phyloP scores from a whole-genome alignment of 2,113 vertebrate species.

The Fregata magnificens region DNA sequence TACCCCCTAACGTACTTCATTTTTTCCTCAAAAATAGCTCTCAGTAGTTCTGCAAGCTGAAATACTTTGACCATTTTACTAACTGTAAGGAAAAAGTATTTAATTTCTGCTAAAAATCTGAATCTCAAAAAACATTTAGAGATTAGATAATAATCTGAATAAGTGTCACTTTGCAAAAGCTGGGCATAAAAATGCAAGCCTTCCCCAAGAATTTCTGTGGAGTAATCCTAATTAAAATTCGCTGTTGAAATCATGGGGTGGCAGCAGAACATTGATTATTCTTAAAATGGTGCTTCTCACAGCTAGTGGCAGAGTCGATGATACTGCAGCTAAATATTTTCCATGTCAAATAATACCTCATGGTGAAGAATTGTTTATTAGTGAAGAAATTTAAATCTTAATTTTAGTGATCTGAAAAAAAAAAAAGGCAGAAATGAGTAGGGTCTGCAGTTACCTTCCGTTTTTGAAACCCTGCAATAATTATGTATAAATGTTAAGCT shows the following conservation, averaged over 20 bases:
- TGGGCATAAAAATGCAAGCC: not conserved
- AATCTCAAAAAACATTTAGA: not conserved
- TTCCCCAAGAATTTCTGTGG: not conserved
- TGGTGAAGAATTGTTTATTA: not conserved
- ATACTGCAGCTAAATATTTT: conserved; percentile 4
- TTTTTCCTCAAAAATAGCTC: not conserved
- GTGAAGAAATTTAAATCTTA: not conserved
- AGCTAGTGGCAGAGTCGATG: not conserved
- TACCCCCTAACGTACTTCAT: not conserved
- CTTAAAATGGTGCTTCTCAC: conserved; percentile 19
- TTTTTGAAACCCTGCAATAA: not conserved
- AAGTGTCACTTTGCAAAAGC: not conserved
- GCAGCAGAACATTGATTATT: conserved; percentile 29
- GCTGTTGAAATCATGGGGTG: not conserved
- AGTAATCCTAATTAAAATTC: conserved; percentile 16
- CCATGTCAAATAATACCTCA: not conserved
- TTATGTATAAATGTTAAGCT: not conserved
- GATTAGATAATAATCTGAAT: not conserved
- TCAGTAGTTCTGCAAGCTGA: not conserved
- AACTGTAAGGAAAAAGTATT: not conserved
- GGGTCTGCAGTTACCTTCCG: not conserved
- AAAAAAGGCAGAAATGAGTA: not conserved
- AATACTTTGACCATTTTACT: not conserved
- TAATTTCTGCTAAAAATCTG: not conserved
- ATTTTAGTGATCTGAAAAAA: not conserved